These are phyloP conservation scores for Oncorhynchus masou DNA, from an alignment of 2,113 vertebrate species.

Conservation along the genomic window DNA sequence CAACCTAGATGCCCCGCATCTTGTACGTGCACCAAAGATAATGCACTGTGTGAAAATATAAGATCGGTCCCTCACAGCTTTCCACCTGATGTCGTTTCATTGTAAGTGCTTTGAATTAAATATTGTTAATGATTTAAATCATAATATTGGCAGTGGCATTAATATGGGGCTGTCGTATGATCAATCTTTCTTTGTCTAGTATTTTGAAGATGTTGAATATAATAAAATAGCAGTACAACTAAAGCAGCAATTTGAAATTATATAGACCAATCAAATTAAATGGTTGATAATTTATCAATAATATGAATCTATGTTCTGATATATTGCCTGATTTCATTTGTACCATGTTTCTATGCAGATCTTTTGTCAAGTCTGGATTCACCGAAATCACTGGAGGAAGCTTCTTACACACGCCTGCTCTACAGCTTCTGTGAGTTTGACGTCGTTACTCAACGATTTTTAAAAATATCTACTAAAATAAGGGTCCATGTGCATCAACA, in stretches of 20 bases:
- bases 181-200: background rate
- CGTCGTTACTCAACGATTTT: background rate
- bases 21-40: conserved; percentile 99
- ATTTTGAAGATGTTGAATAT: background rate
- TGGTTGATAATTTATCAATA: background rate
- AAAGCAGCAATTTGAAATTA: background rate
- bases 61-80: conserved; percentile 91
- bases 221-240: background rate
- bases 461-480: background rate
- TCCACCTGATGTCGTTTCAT: conserved; percentile 90
- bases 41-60: conserved; percentile 95
- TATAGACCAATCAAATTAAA: background rate
- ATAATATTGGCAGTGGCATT: background rate
- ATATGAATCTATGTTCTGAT: conserved; percentile 40
- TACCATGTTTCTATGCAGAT: conserved; percentile 75
- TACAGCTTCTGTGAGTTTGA: conserved; percentile 97
- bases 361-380: conserved; percentile 99
- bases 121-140: background rate
- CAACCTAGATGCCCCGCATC: conserved; percentile 89
- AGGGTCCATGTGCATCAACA: conserved; percentile 30
- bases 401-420: conserved; percentile 93
- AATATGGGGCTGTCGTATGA: background rate
- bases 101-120: conserved; percentile 81
- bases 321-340: conserved; percentile 52
- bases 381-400: conserved; percentile 92